Percentiles rank a stretch among this genome's conserved stretches.
These are phyloP conservation scores for Drosophila sp. DNA, from an alignment of 1,140 invertebrate genomes.

Conservation along the genomic window DNA sequence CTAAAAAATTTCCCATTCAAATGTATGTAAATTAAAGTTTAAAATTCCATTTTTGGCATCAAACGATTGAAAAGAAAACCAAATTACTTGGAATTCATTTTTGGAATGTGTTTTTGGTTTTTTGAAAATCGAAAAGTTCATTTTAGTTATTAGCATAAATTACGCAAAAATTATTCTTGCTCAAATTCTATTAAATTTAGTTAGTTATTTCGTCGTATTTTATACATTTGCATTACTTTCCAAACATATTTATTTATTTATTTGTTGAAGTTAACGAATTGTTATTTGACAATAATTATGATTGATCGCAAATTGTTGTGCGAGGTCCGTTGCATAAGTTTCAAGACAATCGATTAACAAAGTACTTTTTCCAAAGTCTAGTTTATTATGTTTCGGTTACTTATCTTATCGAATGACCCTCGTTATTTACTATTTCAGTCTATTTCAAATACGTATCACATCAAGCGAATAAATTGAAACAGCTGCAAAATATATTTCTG, in stretches of 20 bases:
- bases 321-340: background rate
- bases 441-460: background rate
- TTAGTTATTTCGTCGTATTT: background rate
- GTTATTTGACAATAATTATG: slow-evolving; percentile 10
- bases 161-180: background rate
- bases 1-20: too few species aligned
- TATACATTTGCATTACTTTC: background rate
- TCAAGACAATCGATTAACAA: too few species aligned
- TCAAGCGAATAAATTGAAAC: slow-evolving; percentile 12
- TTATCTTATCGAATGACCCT: background rate
- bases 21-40: too few species aligned
- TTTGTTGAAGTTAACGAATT: background rate
- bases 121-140: too few species aligned
- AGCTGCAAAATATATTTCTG: slow-evolving; percentile 6
- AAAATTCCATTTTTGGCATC: too few species aligned
- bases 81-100: too few species aligned
- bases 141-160: too few species aligned
- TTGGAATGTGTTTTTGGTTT: too few species aligned
- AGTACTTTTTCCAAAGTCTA: too few species aligned
- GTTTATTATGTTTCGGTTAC: too few species aligned
- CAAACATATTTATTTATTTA: too few species aligned
- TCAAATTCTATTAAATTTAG: background rate
- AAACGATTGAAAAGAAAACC: too few species aligned
- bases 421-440: background rate
- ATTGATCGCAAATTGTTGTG: background rate